Conservation (phyloP, 53 echinoderm and acorn worm genomes). For the Paracentrotus lividus region DNA sequence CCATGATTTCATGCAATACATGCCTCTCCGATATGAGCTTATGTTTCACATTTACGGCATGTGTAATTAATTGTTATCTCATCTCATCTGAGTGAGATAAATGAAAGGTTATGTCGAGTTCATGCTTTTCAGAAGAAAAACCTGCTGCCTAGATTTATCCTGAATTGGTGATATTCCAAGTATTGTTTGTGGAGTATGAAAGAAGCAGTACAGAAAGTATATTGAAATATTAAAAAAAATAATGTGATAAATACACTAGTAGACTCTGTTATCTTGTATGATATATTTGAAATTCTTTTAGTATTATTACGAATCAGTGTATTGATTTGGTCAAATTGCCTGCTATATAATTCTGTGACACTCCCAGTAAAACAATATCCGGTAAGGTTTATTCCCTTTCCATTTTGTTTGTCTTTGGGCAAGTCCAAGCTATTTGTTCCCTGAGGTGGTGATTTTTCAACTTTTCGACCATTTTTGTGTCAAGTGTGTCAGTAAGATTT, state of each 20-base stretch:
- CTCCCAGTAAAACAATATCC: conserved; percentile 16
- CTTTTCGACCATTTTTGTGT: too few species aligned
- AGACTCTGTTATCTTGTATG: too few species aligned
- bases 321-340: background rate
- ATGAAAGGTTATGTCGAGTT: background rate
- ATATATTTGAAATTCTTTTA: background rate
- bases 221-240: too few species aligned
- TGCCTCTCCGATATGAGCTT: background rate
- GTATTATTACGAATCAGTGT: too few species aligned
- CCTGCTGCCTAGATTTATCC: background rate
- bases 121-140: background rate
- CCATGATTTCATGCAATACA: background rate
- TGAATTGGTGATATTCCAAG: background rate
- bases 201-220: background rate
- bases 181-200: background rate
- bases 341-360: background rate
- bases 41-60: background rate
- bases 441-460: too few species aligned
- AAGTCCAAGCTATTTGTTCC: too few species aligned
- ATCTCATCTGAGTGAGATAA: background rate
- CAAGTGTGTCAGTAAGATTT: too few species aligned
- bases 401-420: background rate
- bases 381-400: background rate
- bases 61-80: background rate
- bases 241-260: too few species aligned